Base-by-base conservation (phyloP, 2,888 invertebrate species). In the Gasteruption jaculator region DNA sequence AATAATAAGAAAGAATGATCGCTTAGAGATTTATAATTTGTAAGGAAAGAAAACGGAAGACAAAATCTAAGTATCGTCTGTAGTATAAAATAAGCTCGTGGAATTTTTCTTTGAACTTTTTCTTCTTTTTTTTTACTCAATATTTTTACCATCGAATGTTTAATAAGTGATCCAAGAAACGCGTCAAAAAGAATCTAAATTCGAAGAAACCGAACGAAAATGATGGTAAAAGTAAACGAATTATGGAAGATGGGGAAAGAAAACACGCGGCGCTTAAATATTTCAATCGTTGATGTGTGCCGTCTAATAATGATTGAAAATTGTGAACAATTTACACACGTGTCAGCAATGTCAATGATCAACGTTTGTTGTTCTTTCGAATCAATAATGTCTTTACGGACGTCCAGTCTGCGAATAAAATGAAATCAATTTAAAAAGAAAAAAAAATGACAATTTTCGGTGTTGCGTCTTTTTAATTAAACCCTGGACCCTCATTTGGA, bases 221-320 rank as follows among this genome's bases (percentile, higher is more conserved):
- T 29, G 2, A 14, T 10, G 22, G 27, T 6, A 26, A 29, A 10
- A 10, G 8, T 18, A 22, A 16, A 31, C 21, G 3, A 32, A 26
- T 19, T 43, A 47, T 61, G 61, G 60, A 63, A 61, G 60, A 57
- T 61, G 60, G 63, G 53, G 56, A 62, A 64, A 60, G 57, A 59
- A 53, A n/a, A n/a, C 22, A 39, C 48, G 45, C 55, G 49, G 56
- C 45, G 30, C 42, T 42, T n/a, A n/a, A n/a, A n/a, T n/a, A n/a
- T 4, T 34, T 16, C 10, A 12, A 21, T 24, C 10, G 10, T 34
- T 10, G 12, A 12, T 18, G 4, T 33, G 19, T 33, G n/a, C n/a
- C 31, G n/a, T 18, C 6, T 33, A 20, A 33, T 21, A 4, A 33
- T 33, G 8, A 20, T 4, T 18, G 21, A 5, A 33, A 21, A 33